Evolutionary conservation across 2,888 invertebrate species (phyloP).

Genomic region (Petrolisthes cinctipes): DNA sequence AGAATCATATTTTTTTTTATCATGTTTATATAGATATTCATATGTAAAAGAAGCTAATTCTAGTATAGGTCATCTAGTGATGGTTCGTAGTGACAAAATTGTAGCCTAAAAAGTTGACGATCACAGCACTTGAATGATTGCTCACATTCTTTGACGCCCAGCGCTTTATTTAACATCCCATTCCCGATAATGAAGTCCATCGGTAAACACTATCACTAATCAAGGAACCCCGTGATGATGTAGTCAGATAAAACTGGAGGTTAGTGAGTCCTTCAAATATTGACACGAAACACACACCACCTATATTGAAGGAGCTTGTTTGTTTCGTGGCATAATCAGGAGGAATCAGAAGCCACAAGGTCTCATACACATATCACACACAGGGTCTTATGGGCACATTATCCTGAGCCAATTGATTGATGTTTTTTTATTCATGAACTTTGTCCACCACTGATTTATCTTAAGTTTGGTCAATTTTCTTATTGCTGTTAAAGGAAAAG

Average conservation of each 20-base stretch:
- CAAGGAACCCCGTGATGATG: not conserved
- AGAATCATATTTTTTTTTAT: slow-evolving; percentile 43
- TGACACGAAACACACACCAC: not conserved
- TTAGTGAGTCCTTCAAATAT: not conserved
- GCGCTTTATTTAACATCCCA: not conserved
- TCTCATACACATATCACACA: too few species aligned
- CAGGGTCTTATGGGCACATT: not conserved
- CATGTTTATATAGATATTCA: slow-evolving; percentile 41
- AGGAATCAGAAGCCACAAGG: too few species aligned
- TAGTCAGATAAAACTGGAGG: not conserved
- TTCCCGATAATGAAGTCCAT: not conserved
- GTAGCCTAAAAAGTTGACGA: slow-evolving; percentile 57
- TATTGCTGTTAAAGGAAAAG: too few species aligned
- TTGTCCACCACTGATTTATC: not conserved
- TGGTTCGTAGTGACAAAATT: slow-evolving; percentile 57
- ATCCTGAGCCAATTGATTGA: slow-evolving; percentile 15
- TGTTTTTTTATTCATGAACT: not conserved
- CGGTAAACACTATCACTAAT: not conserved
- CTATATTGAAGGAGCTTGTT: too few species aligned
- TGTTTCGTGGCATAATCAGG: too few species aligned
- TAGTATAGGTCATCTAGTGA: slow-evolving; percentile 41
- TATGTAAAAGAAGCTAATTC: slow-evolving; percentile 58
- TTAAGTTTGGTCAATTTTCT: too few species aligned
- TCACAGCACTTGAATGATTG: slow-evolving; percentile 63
- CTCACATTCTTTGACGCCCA: slow-evolving; percentile 33